Conservation (phyloP, 2,888 invertebrate species). For the Caprella mutica region DNA sequence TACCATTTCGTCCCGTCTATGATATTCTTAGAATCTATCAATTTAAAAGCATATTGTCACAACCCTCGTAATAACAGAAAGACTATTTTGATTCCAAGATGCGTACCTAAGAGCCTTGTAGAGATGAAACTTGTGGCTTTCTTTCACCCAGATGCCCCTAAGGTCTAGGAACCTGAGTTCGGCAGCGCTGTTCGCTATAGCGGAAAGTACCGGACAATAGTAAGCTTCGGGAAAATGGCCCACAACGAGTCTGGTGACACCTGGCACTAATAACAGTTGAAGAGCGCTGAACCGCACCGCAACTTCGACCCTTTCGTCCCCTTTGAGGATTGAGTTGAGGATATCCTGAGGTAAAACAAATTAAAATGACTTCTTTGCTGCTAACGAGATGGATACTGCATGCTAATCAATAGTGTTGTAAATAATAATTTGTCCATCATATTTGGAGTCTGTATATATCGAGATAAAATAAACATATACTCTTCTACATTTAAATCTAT, state of each 20-base stretch:
- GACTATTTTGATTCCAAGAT: too few species aligned
- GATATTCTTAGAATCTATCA: too few species aligned
- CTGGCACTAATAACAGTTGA: conserved; percentile 27
- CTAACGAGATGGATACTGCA: too few species aligned
- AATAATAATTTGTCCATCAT: too few species aligned
- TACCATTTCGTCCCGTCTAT: too few species aligned
- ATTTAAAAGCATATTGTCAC: too few species aligned
- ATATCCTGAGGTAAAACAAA: conserved; percentile 19
- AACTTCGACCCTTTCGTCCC: conserved; percentile 25
- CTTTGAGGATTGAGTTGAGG: conserved; percentile 22
- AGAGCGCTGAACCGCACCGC: conserved; percentile 26
- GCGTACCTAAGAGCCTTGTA: conserved; percentile 15
- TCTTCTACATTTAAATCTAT: too few species aligned
- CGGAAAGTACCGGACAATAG: conserved; percentile 20
- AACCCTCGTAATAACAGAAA: too few species aligned
- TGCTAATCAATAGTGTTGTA: too few species aligned
- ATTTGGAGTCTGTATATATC: too few species aligned
- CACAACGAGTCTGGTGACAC: conserved; percentile 18
- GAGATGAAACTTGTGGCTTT: conserved; percentile 19
- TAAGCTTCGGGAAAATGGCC: conserved; percentile 30
- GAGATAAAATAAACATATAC: too few species aligned
- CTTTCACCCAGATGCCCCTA: conserved; percentile 24
- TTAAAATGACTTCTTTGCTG: too few species aligned
- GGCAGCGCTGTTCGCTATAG: conserved; percentile 16
- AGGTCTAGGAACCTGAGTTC: conserved; percentile 25